Conservation (phyloP, 2,797 vertebrate genomes). For the Chiloscyllium punctatum region DNA sequence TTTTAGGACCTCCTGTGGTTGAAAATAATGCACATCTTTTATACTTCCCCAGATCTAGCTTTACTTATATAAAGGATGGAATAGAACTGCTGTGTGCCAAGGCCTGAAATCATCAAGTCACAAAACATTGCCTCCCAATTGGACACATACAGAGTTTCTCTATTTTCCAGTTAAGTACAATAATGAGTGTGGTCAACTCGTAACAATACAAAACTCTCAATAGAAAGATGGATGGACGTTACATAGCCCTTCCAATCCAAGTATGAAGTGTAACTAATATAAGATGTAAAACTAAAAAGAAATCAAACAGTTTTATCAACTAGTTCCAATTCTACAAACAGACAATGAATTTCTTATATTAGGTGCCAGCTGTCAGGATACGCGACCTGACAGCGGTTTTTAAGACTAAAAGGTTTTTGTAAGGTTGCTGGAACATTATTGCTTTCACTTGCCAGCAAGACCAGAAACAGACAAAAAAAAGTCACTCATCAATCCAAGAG, state of each 20-base stretch:
- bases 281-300: background rate
- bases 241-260: background rate
- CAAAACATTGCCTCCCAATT: background rate
- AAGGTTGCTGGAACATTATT: background rate
- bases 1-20: background rate
- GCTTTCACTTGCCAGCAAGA: background rate
- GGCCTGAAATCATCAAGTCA: background rate
- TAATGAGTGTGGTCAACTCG: background rate
- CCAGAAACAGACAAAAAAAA: background rate
- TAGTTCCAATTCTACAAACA: background rate
- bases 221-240: background rate
- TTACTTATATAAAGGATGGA: background rate
- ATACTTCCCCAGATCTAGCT: background rate
- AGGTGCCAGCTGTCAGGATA: background rate
- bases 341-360: background rate
- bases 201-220: background rate
- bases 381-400: background rate
- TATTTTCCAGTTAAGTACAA: background rate
- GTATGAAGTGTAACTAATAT: background rate
- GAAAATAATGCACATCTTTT: background rate
- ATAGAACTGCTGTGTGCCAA: background rate
- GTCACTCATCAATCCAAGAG: no score
- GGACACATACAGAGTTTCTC: background rate
- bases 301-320: background rate
- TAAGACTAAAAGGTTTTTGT: background rate